Base-by-base conservation (phyloP, 1,140 invertebrate genomes). In the Saccostrea echinata region DNA sequence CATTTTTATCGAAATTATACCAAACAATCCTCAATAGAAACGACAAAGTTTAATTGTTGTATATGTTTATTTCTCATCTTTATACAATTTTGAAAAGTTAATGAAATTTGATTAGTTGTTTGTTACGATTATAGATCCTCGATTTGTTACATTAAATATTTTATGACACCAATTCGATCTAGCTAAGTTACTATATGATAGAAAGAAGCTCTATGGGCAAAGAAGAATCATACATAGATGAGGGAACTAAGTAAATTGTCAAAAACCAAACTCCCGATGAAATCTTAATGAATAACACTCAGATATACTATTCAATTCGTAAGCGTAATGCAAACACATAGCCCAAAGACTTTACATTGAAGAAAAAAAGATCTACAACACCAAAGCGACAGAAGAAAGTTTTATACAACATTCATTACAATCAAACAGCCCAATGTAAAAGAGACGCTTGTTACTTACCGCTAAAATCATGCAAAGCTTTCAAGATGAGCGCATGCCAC, bases 221-320 rank as follows among this genome's bases (percentile, higher is more conserved):
- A 76, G 27, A 76, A 30, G 30, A 30, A 33, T 18, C 30, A 30
- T 30, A 27, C n/a, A 51, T 52, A 53, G 35, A 53, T 57, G 21
- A 61, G 52, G 52, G 43, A 35, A 84, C 83, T 84, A 84, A 18
- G 27, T 55, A 33, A 57, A 57, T 33, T 53, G 12, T 33, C 52
- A 57, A 84, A 84, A 84, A 84, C 52, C 83, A 84, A 84, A 84
- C 83, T 84, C 83, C 83, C 83, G 83, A 84, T 84, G 83, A 84
- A 84, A 84, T 84, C 83, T 61, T 84, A 11, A 83, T 21, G 21
- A 83, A 13, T 52, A 16, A 83, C 35, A 83, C 21, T 83, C 81
- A 83, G n/a, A 83, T n/a, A 21, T 21, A 52, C 8, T 12, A 51
- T 24, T 30, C 43, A 83, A 35, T 12, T 51, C n/a, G 81, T 52